phyloP scores from a whole-genome alignment of 2,888 invertebrate species.

The Caenorhabditis angaria region DNA sequence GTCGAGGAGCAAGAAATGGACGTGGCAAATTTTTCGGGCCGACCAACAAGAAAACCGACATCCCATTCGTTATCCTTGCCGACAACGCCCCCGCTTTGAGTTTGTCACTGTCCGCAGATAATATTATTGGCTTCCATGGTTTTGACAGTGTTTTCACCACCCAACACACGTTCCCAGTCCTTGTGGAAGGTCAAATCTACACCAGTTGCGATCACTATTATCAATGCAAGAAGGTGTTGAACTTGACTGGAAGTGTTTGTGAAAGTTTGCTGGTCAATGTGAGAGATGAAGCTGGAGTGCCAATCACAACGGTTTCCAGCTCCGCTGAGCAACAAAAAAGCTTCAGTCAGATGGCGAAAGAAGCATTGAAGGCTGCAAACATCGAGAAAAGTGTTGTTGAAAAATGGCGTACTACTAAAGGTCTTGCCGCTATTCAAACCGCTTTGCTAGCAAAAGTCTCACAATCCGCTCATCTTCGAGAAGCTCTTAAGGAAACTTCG shows the following conservation, averaged over 20 bases:
- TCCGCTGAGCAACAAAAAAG: slow-evolving; percentile 10
- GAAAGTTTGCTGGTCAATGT: slow-evolving; percentile 34
- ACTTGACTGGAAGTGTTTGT: slow-evolving; percentile 34
- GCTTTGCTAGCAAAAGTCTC: slow-evolving; percentile 48
- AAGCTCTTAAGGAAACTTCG: slow-evolving; percentile 50
- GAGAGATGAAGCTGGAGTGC: slow-evolving; percentile 35
- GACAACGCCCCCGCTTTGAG: slow-evolving; percentile 25
- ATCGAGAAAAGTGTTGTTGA: slow-evolving; percentile 38
- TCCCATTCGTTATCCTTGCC: slow-evolving; percentile 13
- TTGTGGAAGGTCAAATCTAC: slow-evolving; percentile 51
- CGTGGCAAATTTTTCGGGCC: slow-evolving; percentile 24
- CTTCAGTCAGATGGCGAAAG: slow-evolving; percentile 25
- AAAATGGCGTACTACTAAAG: slow-evolving; percentile 48
- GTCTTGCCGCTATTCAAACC: slow-evolving; percentile 45
- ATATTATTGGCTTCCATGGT: slow-evolving; percentile 52
- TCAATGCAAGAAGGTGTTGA: slow-evolving; percentile 49
- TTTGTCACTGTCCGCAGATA: slow-evolving; percentile 35
- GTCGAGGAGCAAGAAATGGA: slow-evolving; percentile 9
- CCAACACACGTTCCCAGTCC: slow-evolving; percentile 52
- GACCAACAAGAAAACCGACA: slow-evolving; percentile 29
- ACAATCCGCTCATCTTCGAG: slow-evolving; percentile 49
- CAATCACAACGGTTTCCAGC: neutral
- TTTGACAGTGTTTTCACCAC: slow-evolving; percentile 52
- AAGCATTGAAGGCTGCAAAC: slow-evolving; percentile 18
- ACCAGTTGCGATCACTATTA: slow-evolving; percentile 57